phyloP scores from a whole-genome alignment of 2,113 vertebrate genomes.

The Cryptomyrus ogoouensis region DNA sequence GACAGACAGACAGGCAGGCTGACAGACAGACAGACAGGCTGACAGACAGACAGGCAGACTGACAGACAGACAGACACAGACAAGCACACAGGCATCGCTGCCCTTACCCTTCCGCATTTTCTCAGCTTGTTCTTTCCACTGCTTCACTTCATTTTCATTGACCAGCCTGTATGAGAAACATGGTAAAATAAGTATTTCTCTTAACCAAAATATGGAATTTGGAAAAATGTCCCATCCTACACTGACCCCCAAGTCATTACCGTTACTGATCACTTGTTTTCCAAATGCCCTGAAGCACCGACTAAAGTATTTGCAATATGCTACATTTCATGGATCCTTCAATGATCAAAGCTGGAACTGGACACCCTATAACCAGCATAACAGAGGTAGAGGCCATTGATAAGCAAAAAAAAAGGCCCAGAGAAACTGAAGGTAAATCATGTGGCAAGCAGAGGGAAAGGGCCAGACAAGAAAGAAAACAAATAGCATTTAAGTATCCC shows the following conservation, averaged over 20 bases:
- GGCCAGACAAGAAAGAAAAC: background rate
- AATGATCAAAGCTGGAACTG: background rate
- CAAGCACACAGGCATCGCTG: background rate
- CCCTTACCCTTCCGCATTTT: conserved; percentile 92
- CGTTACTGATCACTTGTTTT: background rate
- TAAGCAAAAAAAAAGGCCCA: background rate
- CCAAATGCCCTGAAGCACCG: background rate
- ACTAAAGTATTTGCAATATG: background rate
- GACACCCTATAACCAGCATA: background rate
- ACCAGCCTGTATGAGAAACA: conserved; percentile 73
- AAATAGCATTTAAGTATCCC: background rate
- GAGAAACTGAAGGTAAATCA: background rate
- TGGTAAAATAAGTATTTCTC: conserved; percentile 9
- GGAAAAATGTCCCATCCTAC: background rate
- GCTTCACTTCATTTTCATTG: conserved; percentile 98
- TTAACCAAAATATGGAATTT: background rate
- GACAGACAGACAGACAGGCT: too few species aligned
- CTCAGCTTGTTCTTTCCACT: conserved; percentile 99
- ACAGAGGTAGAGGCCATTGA: background rate
- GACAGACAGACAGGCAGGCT: too few species aligned
- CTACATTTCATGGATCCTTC: background rate
- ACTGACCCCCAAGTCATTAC: background rate
- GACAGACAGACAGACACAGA: background rate
- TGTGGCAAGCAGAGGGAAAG: background rate
- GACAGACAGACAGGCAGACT: too few species aligned